Percentiles rank a stretch among this genome's conserved stretches.
Evolutionary conservation across 1,140 invertebrate genomes (phyloP).

Genomic region (Bombus vancouverensis): DNA sequence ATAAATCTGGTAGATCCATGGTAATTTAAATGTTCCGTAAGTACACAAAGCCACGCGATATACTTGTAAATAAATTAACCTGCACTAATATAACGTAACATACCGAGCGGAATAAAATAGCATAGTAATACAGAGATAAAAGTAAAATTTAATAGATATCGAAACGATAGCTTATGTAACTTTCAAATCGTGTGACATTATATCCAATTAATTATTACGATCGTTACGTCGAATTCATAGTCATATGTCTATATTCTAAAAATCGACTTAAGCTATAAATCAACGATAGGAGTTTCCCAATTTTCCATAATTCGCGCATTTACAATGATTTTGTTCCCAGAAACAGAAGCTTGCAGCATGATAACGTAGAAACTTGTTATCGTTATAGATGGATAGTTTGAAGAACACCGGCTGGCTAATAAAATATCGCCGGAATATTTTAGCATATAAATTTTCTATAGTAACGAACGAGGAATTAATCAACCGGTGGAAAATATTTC

Average conservation of each 20-base stretch:
- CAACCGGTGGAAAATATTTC: not conserved
- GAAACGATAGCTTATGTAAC: not conserved
- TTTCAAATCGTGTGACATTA: too few relatives aligned
- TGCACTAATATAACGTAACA: not conserved
- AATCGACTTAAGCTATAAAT: not conserved
- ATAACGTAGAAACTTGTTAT: not conserved
- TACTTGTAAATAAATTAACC: not conserved
- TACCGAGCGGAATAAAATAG: not conserved
- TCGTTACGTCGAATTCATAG: not conserved
- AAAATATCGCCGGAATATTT: not conserved
- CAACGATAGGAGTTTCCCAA: not conserved
- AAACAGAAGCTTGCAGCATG: not conserved
- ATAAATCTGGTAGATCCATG: too few relatives aligned
- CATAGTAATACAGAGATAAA: not conserved
- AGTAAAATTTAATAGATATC: not conserved
- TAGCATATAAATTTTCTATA: not conserved
- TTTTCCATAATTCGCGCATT: not conserved
- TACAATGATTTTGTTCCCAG: not conserved
- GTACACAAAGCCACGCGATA: not conserved
- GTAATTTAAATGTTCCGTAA: too few relatives aligned
- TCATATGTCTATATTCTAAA: not conserved
- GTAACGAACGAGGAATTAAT: conserved; percentile 3
- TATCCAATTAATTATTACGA: too few relatives aligned
- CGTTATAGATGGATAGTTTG: not conserved
- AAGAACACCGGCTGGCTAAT: not conserved